Conservation (phyloP, 2,888 invertebrate genomes). For the Erynnis tages region DNA sequence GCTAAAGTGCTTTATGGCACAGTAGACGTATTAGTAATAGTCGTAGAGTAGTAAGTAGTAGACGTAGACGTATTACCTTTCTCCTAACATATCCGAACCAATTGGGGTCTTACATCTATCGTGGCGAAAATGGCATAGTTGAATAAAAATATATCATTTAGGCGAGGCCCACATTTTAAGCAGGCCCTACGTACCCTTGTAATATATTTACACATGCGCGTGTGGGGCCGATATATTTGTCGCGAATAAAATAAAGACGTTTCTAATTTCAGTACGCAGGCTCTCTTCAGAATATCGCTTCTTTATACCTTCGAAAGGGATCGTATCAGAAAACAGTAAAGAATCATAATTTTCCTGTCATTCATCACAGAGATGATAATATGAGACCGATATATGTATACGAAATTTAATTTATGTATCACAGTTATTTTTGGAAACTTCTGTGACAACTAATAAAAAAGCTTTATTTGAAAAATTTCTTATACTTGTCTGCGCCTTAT, state of each 20-base stretch:
- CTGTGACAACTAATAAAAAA: no score
- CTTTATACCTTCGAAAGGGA: background rate
- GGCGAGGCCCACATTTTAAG: background rate
- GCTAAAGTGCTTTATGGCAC: no score
- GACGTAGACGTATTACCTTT: no score
- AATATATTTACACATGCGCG: constrained; percentile 7
- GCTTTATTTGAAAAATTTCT: no score
- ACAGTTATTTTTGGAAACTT: no score
- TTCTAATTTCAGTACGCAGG: constrained; percentile 3
- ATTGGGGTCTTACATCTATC: background rate
- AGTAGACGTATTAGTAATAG: no score
- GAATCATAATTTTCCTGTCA: no score
- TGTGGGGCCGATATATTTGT: constrained; percentile 5
- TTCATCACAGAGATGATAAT: no score
- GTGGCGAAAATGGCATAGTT: background rate
- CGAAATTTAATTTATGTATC: no score
- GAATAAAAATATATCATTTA: constrained; percentile 1
- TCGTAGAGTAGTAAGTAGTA: no score
- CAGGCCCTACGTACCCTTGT: background rate
- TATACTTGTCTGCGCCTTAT: no score
- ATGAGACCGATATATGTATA: no score
- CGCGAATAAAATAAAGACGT: constrained; percentile 4
- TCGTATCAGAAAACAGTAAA: background rate
- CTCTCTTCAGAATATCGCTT: background rate
- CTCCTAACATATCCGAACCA: background rate